phyloP scores from a whole-genome alignment of 1,140 invertebrate genomes.

The Hestina assimilis region DNA sequence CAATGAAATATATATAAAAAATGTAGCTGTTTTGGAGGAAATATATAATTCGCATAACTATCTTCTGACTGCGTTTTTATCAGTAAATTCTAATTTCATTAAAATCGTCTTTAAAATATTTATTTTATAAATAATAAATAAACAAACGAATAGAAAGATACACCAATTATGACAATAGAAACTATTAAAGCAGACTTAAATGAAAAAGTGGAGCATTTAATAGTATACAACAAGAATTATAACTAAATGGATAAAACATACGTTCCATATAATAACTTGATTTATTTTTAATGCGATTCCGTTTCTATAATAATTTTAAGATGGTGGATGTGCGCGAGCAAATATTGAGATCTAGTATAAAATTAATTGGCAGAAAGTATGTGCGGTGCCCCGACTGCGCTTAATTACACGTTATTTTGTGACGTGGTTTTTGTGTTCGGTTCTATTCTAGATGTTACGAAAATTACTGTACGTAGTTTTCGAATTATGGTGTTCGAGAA shows the following conservation, averaged over 20 bases:
- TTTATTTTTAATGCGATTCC: slow-evolving; percentile 17
- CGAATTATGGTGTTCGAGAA: neutral
- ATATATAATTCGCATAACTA: too few relatives aligned
- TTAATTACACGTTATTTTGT: slow-evolving; percentile 30
- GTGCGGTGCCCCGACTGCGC: slow-evolving; percentile 22
- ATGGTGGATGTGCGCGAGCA: slow-evolving; percentile 31
- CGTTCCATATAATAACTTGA: slow-evolving; percentile 8
- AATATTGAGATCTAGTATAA: slow-evolving; percentile 36
- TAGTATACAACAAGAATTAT: too few relatives aligned
- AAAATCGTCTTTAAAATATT: too few relatives aligned
- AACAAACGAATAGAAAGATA: too few relatives aligned
- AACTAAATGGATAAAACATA: neutral
- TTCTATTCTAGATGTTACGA: slow-evolving; percentile 29
- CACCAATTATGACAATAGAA: too few relatives aligned
- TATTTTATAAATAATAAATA: too few relatives aligned
- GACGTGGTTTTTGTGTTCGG: slow-evolving; percentile 27
- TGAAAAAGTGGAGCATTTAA: neutral
- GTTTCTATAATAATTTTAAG: slow-evolving; percentile 14
- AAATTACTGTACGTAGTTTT: slow-evolving; percentile 20
- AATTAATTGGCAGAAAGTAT: slow-evolving; percentile 43
- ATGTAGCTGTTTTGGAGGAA: too few relatives aligned
- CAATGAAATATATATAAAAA: too few relatives aligned
- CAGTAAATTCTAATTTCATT: too few relatives aligned
- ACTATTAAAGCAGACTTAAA: too few relatives aligned
- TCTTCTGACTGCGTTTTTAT: too few relatives aligned